Conservation (phyloP, 2,888 invertebrate species). For the Oegoconia quadripuncta region DNA sequence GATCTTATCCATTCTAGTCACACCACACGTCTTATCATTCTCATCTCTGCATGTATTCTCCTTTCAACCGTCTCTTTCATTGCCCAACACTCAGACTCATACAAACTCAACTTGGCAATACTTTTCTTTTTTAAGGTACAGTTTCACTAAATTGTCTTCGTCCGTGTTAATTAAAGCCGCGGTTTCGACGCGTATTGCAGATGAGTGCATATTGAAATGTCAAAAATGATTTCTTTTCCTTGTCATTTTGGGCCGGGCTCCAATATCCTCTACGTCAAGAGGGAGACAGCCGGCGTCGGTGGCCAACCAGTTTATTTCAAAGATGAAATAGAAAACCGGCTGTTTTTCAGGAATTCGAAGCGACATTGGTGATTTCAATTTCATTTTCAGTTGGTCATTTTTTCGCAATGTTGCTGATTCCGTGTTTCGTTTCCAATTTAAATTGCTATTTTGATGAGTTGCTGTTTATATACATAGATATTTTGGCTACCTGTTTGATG, state of each 20-base stretch:
- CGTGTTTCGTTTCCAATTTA: background rate
- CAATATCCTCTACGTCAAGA: constrained; percentile 71
- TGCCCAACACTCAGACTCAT: too few species aligned
- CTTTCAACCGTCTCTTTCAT: too few species aligned
- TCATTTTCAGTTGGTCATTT: constrained; percentile 50
- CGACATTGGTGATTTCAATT: constrained; percentile 69
- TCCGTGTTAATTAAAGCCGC: constrained; percentile 53
- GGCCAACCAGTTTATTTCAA: constrained; percentile 47
- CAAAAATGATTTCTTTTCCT: constrained; percentile 74
- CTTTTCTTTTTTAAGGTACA: constrained; percentile 5
- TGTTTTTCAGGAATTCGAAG: constrained; percentile 71
- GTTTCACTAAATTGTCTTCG: background rate
- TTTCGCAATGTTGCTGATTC: constrained; percentile 38
- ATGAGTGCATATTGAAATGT: constrained; percentile 77
- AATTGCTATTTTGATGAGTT: background rate
- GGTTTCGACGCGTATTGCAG: constrained; percentile 34
- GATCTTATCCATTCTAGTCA: too few species aligned
- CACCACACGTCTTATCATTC: too few species aligned
- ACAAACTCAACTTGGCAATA: background rate
- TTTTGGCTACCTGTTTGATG: too few species aligned
- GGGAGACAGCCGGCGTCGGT: constrained; percentile 53
- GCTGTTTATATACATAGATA: too few species aligned
- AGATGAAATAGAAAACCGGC: constrained; percentile 63
- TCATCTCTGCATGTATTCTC: too few species aligned
- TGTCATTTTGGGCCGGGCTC: constrained; percentile 69